Conservation (phyloP, 2,888 invertebrate genomes). For the Drosophila birchii region DNA sequence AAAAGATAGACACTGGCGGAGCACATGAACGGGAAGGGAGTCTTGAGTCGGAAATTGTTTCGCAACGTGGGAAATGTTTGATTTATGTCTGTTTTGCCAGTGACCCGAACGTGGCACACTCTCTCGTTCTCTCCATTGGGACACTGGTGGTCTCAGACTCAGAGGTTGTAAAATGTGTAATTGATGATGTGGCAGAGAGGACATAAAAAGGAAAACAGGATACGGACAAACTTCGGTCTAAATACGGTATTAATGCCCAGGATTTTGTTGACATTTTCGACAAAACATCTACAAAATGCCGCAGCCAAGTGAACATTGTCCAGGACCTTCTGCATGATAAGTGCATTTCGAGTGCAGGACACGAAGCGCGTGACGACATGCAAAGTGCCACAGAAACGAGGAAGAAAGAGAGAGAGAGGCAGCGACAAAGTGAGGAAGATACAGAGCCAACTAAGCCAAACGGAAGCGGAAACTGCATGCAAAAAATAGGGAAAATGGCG, state of each 20-base stretch:
- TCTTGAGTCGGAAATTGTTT: conserved; percentile 79
- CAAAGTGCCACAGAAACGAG: conserved; percentile 61
- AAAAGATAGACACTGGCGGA: conserved; percentile 68
- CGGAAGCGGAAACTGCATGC: conserved; percentile 74
- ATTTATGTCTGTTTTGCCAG: conserved; percentile 78
- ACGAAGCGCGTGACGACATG: conserved; percentile 74
- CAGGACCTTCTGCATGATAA: conserved; percentile 56
- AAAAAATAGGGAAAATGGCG: conserved; percentile 30
- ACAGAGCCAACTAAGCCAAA: conserved; percentile 60
- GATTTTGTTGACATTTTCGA: conserved; percentile 77
- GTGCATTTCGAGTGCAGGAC: conserved; percentile 74
- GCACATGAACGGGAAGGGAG: conserved; percentile 26
- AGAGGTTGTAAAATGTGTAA: conserved; percentile 80
- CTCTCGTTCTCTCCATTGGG: background rate
- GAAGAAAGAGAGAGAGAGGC: conserved; percentile 17
- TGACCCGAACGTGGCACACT: conserved; percentile 53
- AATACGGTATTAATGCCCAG: conserved; percentile 59
- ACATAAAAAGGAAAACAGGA: conserved; percentile 60
- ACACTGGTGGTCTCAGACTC: conserved; percentile 39
- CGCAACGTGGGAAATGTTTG: conserved; percentile 81
- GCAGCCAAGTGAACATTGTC: conserved; percentile 41
- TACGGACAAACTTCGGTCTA: conserved; percentile 37
- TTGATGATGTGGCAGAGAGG: conserved; percentile 75
- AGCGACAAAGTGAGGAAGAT: background rate
- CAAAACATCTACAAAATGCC: conserved; percentile 74